Evolutionary conservation across 2,797 vertebrate genomes (phyloP).

Genomic region (Lithobates sylvaticus): DNA sequence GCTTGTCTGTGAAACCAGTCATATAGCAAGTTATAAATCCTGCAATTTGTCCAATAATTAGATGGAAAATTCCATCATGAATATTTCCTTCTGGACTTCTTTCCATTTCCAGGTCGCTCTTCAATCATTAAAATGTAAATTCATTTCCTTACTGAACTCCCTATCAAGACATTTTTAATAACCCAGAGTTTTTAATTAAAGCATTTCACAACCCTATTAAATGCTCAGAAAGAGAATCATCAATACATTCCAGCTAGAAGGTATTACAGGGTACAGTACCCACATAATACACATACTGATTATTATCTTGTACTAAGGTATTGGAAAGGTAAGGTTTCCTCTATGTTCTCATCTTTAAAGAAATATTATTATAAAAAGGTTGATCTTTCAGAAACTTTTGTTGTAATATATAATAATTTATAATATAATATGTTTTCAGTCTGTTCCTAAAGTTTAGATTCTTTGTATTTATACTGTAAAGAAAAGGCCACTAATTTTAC

Average conservation of each 20-base stretch:
- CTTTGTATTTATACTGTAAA: too few species aligned
- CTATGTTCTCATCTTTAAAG: too few species aligned
- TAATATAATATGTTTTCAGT: too few species aligned
- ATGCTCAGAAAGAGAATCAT: not conserved
- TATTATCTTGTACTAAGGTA: too few species aligned
- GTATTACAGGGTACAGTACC: not conserved
- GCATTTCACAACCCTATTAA: not conserved
- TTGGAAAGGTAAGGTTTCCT: too few species aligned
- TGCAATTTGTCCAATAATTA: constrained; percentile 32
- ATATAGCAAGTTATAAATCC: constrained; percentile 9
- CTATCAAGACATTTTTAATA: constrained; percentile 11
- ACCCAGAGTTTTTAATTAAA: not conserved
- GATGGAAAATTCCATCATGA: constrained; percentile 28
- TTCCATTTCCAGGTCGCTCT: constrained; percentile 34
- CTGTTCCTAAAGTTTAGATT: too few species aligned
- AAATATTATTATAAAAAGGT: too few species aligned
- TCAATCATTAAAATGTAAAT: constrained; percentile 41
- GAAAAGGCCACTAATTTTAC: too few species aligned
- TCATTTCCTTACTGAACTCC: constrained; percentile 32
- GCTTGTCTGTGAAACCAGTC: not conserved
- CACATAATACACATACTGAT: too few species aligned
- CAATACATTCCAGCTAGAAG: not conserved
- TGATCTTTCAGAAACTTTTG: too few species aligned
- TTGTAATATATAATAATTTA: too few species aligned
- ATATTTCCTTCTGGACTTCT: constrained; percentile 36